Base-by-base conservation (phyloP, 2,888 invertebrate species). In the Neocrepidodera transversa region DNA sequence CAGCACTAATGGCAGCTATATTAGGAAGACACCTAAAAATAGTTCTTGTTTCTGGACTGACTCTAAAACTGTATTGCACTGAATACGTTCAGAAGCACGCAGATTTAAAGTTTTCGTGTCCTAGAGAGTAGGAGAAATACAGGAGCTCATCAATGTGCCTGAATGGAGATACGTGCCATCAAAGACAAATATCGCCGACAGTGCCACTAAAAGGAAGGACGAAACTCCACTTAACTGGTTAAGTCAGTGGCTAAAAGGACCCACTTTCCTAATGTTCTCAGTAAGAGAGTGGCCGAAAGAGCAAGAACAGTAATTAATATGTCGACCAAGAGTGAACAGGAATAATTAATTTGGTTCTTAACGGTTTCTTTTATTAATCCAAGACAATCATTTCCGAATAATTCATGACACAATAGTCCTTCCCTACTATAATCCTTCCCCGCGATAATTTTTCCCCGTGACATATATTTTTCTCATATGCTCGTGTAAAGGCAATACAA, bases 141-240 rank as follows among this genome's bases (percentile, higher is more conserved):
- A 43, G 17, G 32, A 35, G 14, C 8, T 18, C 1, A 45, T 20
- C 11, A 43, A 54, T 28, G 1, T 23, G 7, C n/a, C 8, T 17
- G 43, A 43, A 16, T 53, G 53, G 42, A 53, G 40, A 28, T 43
- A 43, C 13, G 32, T 54, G 1, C 7, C 8, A 20, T 35, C 45
- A 6, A 17, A 30, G 11, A 11, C 26, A 5, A 54, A 54, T 35
- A 40, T 54, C 17, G 45, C 54, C n/a, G 45, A 54, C 40, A 28
- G 36, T 18, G 36, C 50, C 7, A 50, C 50, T 0, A 50, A 50
- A 26, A 47, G 14, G 11, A 20, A 23, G 11, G 10, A 8, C 10
- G 10, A 43, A 7, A n/a, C 7, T 17, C 5, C n/a, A 43, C 20
- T 18, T 2, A 11, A 26, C 23, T 18, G 30, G 1, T 30, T 14